phyloP scores from a whole-genome alignment of 2,113 vertebrate genomes.

The Monarcha castaneiventris region DNA sequence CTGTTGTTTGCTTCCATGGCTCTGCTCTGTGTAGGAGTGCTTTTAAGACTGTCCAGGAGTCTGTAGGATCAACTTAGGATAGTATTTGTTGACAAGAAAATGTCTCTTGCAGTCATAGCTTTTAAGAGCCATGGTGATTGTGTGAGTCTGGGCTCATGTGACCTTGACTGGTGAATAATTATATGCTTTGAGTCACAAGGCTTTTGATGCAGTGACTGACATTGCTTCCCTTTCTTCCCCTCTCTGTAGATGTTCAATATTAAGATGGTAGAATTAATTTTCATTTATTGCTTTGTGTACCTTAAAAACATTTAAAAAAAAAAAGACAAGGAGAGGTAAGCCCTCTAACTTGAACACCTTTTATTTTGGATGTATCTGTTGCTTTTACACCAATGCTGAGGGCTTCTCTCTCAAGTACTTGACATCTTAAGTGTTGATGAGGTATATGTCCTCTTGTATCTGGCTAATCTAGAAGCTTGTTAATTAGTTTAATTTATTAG shows the following conservation, averaged over 20 bases:
- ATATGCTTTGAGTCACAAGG: not conserved
- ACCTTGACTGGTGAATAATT: conserved; percentile 12
- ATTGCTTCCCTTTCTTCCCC: not conserved
- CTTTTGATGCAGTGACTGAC: not conserved
- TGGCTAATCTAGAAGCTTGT: not conserved
- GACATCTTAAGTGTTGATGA: not conserved
- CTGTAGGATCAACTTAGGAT: not conserved
- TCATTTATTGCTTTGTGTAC: not conserved
- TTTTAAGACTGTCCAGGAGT: not conserved
- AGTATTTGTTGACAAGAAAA: not conserved
- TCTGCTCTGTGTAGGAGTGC: not conserved
- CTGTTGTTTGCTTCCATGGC: not conserved
- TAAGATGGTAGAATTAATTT: conserved; percentile 26
- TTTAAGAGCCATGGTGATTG: not conserved
- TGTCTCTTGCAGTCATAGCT: not conserved
- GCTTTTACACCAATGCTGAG: not conserved
- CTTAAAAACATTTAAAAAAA: not conserved
- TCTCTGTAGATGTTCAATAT: not conserved
- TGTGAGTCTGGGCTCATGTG: not conserved
- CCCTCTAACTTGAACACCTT: not conserved
- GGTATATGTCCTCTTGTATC: not conserved
- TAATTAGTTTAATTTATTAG: not conserved
- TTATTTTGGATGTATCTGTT: not conserved
- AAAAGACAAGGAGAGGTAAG: not conserved
- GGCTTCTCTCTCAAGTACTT: not conserved